phyloP scores from a whole-genome alignment of 1,140 invertebrate genomes.

The Nasonia longicornis region DNA sequence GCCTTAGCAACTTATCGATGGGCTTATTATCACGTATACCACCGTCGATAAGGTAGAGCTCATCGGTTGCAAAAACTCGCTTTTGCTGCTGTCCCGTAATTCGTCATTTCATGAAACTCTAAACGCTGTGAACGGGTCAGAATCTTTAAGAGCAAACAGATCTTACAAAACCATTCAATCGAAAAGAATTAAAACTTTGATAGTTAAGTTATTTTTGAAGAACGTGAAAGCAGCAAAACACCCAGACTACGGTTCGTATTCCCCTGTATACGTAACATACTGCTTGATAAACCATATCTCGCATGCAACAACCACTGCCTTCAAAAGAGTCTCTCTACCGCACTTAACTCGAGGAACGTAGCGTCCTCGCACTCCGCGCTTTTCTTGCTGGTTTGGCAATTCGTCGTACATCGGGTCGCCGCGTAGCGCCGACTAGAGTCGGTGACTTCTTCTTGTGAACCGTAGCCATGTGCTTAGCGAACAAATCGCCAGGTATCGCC shows the following conservation, averaged over 20 bases:
- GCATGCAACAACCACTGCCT: neutral
- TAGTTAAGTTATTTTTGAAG: neutral
- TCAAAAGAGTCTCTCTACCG: neutral
- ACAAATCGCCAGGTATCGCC: slow-evolving; percentile 6
- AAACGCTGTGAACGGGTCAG: too few relatives aligned
- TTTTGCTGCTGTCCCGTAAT: neutral
- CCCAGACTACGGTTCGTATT: neutral
- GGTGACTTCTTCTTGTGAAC: slow-evolving; percentile 15
- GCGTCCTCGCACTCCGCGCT: neutral
- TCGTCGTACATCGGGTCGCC: neutral
- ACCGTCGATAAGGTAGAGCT: slow-evolving; percentile 7
- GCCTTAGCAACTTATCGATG: neutral
- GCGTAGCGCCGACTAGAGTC: neutral
- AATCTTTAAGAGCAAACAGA: neutral
- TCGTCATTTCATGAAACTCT: neutral
- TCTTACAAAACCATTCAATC: neutral
- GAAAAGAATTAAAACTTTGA: neutral
- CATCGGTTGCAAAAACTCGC: neutral
- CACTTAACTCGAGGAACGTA: slow-evolving; percentile 22
- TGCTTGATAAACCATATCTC: neutral
- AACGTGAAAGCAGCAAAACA: neutral
- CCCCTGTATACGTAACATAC: neutral
- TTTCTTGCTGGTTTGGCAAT: neutral
- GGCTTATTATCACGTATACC: neutral
- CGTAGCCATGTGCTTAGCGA: slow-evolving; percentile 32